These are phyloP conservation scores for Chlorops oryzae DNA, from an alignment of 1,140 invertebrate species.

Conservation along the genomic window DNA sequence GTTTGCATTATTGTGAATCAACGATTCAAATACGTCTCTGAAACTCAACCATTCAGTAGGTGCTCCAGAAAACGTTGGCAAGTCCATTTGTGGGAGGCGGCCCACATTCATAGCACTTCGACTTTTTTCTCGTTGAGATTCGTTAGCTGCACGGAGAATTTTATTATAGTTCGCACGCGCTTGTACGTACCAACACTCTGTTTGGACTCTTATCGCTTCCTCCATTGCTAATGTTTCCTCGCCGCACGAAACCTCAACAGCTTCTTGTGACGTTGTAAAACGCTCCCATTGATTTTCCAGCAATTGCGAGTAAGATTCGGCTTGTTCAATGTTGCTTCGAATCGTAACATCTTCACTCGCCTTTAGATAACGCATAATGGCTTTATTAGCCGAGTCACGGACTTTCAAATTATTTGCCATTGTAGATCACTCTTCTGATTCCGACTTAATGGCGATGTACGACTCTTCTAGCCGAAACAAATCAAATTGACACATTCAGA, in stretches of 20 bases:
- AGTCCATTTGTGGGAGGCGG: not conserved
- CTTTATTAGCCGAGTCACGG: not conserved
- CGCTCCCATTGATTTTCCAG: constrained; percentile 1
- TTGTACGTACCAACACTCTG: constrained; percentile 5
- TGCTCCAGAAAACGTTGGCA: constrained; percentile 1
- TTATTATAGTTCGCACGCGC: not conserved
- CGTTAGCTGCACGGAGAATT: no score
- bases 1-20: not conserved
- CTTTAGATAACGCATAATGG: not conserved
- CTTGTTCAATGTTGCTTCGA: not conserved
- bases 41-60: not conserved
- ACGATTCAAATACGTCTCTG: not conserved
- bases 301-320: not conserved
- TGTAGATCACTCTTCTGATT: no score
- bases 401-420: no score
- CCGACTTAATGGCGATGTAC: no score
- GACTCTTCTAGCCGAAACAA: no score
- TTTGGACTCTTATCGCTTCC: not conserved
- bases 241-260: constrained; percentile 1
- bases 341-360: not conserved
- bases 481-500: no score
- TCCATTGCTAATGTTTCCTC: not conserved
- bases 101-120: not conserved
- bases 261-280: not conserved
- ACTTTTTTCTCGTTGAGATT: no score